A percentile compares a stretch with the other conserved stretches of the same genome.
phyloP scores from a whole-genome alignment of 2,113 vertebrate species.

The Azemiops feae region DNA sequence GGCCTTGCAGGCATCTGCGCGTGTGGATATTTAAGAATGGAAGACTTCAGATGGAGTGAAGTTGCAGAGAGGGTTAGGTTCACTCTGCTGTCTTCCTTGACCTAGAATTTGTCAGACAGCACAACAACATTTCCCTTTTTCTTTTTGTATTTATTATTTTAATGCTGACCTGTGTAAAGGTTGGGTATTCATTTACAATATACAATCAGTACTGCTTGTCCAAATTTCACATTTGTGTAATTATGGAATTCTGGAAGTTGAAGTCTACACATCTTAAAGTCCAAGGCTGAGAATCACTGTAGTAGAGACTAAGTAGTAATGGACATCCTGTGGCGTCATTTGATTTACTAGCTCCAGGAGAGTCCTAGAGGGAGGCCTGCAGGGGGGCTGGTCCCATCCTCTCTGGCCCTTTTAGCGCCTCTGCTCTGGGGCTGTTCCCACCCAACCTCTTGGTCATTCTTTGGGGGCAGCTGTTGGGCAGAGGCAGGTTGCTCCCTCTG shows the following conservation, averaged over 20 bases:
- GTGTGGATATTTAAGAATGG: neutral
- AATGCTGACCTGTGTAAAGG: neutral
- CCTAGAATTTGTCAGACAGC: neutral
- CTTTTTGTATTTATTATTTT: neutral
- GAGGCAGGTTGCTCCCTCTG: no score
- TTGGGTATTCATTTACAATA: neutral
- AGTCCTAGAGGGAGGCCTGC: no score
- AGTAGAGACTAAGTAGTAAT: neutral
- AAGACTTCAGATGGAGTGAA: neutral
- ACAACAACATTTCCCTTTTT: neutral
- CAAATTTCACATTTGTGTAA: neutral
- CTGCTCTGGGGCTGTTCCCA: no score
- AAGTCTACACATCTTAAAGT: no score
- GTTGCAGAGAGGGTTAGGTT: neutral
- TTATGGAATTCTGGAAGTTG: neutral
- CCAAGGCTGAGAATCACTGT: no score
- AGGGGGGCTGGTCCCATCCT: no score
- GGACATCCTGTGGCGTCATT: no score
- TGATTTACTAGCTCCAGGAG: no score
- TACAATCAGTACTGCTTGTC: neutral
- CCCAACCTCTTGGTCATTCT: no score
- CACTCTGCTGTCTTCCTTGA: neutral
- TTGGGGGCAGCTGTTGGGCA: no score
- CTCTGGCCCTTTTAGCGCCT: no score
- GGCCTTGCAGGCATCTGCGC: neutral